Evolutionary conservation across 1,140 invertebrate genomes (phyloP).

Genomic region (Mercenaria mercenaria): DNA sequence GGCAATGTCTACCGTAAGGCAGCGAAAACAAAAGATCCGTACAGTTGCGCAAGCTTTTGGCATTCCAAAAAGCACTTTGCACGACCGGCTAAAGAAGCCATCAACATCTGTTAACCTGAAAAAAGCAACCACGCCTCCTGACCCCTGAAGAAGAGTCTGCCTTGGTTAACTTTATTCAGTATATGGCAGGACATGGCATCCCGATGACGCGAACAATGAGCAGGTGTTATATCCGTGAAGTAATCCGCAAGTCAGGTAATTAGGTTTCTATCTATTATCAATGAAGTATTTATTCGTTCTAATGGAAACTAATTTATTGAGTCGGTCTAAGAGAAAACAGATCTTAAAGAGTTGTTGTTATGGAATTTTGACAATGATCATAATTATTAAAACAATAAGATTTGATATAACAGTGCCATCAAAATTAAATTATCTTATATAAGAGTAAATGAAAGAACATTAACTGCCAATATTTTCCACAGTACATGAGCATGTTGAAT

Average conservation of each 20-base stretch:
- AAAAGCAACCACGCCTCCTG: background rate
- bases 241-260: background rate
- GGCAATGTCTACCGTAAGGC: background rate
- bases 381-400: too few species aligned
- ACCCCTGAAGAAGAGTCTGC: background rate
- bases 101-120: background rate
- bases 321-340: too few species aligned
- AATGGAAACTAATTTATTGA: too few species aligned
- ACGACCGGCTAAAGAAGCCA: background rate
- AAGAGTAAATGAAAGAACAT: too few species aligned
- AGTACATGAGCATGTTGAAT: too few species aligned
- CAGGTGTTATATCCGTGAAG: background rate
- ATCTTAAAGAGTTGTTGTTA: too few species aligned
- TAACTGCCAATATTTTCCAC: too few species aligned
- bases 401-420: too few species aligned
- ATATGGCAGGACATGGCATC: background rate
- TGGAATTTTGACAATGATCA: too few species aligned
- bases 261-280: too few species aligned
- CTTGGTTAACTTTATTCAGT: background rate
- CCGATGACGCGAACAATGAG: background rate
- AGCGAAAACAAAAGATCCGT: background rate
- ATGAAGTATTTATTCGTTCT: too few species aligned
- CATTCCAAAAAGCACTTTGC: background rate
- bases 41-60: background rate
- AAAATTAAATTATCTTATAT: too few species aligned